Evolutionary conservation across 2,888 invertebrate species (phyloP).

Genomic region (Caenorhabditis afra): DNA sequence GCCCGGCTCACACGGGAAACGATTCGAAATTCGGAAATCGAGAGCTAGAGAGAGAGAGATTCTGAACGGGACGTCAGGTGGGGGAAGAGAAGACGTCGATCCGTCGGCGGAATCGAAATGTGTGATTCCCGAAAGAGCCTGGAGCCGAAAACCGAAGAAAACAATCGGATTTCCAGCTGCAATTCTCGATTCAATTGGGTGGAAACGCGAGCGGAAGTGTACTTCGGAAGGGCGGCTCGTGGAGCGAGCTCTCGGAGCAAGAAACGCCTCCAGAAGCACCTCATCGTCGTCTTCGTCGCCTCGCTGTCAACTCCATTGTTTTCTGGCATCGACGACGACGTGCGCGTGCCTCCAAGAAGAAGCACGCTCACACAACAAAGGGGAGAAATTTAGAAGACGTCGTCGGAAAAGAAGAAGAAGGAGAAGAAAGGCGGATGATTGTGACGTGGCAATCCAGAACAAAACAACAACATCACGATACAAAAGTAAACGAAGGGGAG

Average conservation of each 20-base stretch:
- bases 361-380: slow-evolving; percentile 9
- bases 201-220: not conserved
- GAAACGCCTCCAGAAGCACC: not conserved
- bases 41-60: too few species aligned
- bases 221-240: too few species aligned
- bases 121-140: too few species aligned
- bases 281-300: not conserved
- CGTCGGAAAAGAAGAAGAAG: not conserved
- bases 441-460: slow-evolving; percentile 1
- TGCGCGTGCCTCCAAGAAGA: not conserved
- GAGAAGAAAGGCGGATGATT: not conserved
- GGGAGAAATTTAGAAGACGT: slow-evolving; percentile 11
- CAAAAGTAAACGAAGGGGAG: slow-evolving; percentile 2
- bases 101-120: too few species aligned
- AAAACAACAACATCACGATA: slow-evolving; percentile 2
- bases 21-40: not conserved
- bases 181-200: slow-evolving; percentile 3
- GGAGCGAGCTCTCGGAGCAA: too few species aligned
- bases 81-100: too few species aligned
- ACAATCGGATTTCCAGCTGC: slow-evolving; percentile 7
- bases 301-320: slow-evolving; percentile 51
- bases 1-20: too few species aligned
- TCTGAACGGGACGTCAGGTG: too few species aligned
- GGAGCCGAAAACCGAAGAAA: too few species aligned
- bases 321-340: slow-evolving; percentile 4